Percentiles rank a stretch among this genome's conserved stretches.
phyloP scores from a whole-genome alignment of 2,113 vertebrate species.

The Motacilla alba region DNA sequence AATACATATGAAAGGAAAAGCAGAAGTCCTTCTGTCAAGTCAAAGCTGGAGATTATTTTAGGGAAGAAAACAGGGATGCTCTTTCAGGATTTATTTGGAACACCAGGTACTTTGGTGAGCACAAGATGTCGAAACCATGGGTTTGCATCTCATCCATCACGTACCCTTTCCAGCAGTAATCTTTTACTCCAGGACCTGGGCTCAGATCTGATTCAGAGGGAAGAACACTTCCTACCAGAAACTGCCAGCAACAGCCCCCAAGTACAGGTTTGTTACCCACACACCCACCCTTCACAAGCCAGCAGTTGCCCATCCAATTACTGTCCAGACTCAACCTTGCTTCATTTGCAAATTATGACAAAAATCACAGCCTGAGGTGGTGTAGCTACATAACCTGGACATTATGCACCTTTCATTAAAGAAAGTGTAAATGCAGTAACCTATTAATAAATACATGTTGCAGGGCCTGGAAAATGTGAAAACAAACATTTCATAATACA shows the following conservation, averaged over 20 bases:
- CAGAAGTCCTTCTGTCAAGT: not conserved
- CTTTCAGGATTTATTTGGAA: not conserved
- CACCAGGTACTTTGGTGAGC: rapidly evolving
- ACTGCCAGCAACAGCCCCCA: not conserved
- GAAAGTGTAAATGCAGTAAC: not conserved
- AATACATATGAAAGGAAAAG: not conserved
- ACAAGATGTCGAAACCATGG: not conserved
- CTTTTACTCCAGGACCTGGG: not conserved
- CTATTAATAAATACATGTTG: slow-evolving; percentile 5
- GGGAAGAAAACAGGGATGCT: not conserved
- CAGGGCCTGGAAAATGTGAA: slow-evolving; percentile 12
- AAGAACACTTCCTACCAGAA: not conserved
- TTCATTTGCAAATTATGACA: not conserved
- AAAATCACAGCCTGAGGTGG: not conserved
- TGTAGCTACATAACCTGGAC: not conserved
- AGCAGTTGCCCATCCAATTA: not conserved
- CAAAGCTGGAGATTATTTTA: not conserved
- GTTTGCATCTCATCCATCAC: not conserved
- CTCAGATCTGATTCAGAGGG: not conserved
- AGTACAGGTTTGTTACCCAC: not conserved
- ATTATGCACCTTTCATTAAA: slow-evolving; percentile 4
- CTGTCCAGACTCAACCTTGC: not conserved
- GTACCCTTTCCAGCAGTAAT: not conserved
- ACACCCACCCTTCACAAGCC: not conserved
- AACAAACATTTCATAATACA: slow-evolving; percentile 45